Evolutionary conservation across 1,140 invertebrate species (phyloP).

Genomic region (Drosophila orena): DNA sequence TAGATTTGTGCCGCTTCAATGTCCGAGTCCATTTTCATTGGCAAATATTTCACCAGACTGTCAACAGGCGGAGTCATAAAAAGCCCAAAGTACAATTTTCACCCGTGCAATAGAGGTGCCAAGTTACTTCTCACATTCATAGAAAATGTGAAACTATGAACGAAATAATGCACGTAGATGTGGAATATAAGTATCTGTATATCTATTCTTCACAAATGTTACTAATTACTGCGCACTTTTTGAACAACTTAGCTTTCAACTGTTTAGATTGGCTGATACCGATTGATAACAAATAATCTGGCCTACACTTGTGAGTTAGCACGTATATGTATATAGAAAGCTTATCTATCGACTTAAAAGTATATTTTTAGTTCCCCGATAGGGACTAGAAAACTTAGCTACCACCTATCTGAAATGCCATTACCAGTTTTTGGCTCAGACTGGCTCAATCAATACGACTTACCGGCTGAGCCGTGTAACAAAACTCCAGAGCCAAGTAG

Average conservation of each 20-base stretch:
- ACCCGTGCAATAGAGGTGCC: neutral
- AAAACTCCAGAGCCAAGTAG: conserved; percentile 35
- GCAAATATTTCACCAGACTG: conserved; percentile 59
- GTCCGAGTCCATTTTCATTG: conserved; percentile 53
- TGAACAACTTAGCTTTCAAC: too few species aligned
- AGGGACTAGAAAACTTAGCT: neutral
- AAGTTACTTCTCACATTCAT: neutral
- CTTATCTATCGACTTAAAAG: conserved; percentile 14
- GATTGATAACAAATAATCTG: conserved; percentile 26
- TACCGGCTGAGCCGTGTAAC: conserved; percentile 62
- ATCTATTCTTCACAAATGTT: too few species aligned
- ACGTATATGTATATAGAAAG: neutral
- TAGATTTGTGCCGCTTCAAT: conserved; percentile 63
- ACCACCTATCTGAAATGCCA: neutral
- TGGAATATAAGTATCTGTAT: too few species aligned
- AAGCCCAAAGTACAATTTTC: conserved; percentile 25
- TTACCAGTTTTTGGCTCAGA: conserved; percentile 12
- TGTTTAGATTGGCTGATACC: neutral
- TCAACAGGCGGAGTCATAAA: conserved; percentile 37
- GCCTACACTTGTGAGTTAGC: neutral
- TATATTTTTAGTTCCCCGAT: conserved; percentile 6
- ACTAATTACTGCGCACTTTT: too few species aligned
- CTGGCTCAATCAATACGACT: conserved; percentile 58
- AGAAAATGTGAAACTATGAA: neutral
- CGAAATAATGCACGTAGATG: neutral